Evolutionary conservation across 2,888 invertebrate species (phyloP).

Genomic region (Bombylius major): DNA sequence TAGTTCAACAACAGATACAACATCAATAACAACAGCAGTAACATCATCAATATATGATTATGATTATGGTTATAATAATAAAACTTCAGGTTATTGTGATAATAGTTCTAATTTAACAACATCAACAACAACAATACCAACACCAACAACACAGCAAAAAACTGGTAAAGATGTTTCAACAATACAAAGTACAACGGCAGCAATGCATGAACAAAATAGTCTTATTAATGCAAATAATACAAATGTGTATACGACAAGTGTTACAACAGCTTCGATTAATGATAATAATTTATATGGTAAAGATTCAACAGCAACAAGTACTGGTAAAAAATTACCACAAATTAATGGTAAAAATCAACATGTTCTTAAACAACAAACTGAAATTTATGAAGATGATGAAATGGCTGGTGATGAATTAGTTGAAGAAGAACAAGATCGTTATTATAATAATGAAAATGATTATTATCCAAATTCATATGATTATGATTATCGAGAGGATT

Average conservation of each 20-base stretch:
- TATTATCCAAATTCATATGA: conserved; percentile 23
- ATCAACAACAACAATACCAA: not conserved
- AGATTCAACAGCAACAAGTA: not conserved
- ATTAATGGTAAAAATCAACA: conserved; percentile 28
- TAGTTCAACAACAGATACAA: conserved; percentile 8
- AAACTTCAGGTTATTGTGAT: conserved; percentile 12
- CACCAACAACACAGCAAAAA: conserved; percentile 7
- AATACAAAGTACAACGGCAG: not conserved
- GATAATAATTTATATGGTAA: conserved; percentile 20
- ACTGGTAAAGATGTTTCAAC: conserved; percentile 2
- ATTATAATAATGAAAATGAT: conserved; percentile 14
- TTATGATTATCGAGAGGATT: conserved; percentile 36
- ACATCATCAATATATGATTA: conserved; percentile 9
- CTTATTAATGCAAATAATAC: not conserved
- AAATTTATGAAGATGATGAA: conserved; percentile 27
- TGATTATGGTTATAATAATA: conserved; percentile 11
- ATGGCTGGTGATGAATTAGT: conserved; percentile 22
- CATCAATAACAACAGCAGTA: conserved; percentile 7
- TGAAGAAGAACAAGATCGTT: conserved; percentile 26
- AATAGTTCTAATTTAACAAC: conserved; percentile 10
- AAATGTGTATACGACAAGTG: not conserved
- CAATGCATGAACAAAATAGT: not conserved
- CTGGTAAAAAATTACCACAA: conserved; percentile 31
- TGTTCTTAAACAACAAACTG: conserved; percentile 33
- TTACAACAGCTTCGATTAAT: conserved; percentile 11